Conservation (phyloP, 23 tunicate genomes). For the Halocynthia roretzi region DNA sequence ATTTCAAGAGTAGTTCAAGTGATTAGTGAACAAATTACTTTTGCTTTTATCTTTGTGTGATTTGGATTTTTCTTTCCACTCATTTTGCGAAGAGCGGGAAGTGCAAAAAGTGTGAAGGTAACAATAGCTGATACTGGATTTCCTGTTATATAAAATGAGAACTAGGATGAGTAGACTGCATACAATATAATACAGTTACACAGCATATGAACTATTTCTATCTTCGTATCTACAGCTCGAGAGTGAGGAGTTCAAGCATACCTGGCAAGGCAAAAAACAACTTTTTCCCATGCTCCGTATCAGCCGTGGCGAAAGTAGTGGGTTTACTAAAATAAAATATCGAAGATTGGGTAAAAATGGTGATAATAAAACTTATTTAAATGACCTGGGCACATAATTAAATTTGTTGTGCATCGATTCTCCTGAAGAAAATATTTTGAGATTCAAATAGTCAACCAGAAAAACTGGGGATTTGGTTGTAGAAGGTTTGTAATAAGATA, state of each 20-base stretch:
- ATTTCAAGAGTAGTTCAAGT: not conserved
- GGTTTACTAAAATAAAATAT: slow-evolving; percentile 64
- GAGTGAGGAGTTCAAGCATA: not conserved
- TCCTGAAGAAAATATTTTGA: too few species aligned
- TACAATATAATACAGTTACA: not conserved
- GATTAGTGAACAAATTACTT: slow-evolving; percentile 19
- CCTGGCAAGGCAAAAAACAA: slow-evolving; percentile 90
- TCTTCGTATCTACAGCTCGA: not conserved
- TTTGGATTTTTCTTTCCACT: slow-evolving; percentile 64
- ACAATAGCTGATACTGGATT: slow-evolving; percentile 94
- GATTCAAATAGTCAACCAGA: too few species aligned
- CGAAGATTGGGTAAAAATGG: not conserved
- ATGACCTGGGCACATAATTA: not conserved
- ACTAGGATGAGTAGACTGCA: not conserved
- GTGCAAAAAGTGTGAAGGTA: slow-evolving; percentile 81
- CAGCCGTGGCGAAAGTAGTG: slow-evolving; percentile 86
- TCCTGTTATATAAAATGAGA: slow-evolving; percentile 27
- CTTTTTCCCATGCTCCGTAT: slow-evolving; percentile 30
- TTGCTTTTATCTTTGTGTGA: slow-evolving; percentile 68
- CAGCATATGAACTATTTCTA: too few species aligned
- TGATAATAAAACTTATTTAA: not conserved
- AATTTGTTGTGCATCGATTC: too few species aligned
- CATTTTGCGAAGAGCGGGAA: slow-evolving; percentile 66
- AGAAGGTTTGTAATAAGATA: too few species aligned
- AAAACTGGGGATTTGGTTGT: too few species aligned